Percentiles rank a stretch among this genome's conserved stretches.
Evolutionary conservation across 2,888 invertebrate species (phyloP).

Genomic region (Rhodophaea formosa): DNA sequence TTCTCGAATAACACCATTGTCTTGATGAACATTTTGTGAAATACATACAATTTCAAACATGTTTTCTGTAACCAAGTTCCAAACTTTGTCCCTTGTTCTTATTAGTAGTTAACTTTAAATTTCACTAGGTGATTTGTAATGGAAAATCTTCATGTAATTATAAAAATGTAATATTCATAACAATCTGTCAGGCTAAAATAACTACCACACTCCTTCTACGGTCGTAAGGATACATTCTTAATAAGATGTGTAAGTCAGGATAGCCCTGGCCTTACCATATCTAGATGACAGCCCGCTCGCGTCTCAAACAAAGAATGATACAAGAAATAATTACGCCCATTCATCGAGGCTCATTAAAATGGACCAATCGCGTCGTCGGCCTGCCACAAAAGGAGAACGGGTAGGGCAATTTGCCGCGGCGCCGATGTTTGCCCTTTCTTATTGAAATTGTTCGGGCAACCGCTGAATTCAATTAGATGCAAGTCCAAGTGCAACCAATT

Average conservation of each 20-base stretch:
- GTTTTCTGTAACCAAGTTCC: too few relatives aligned
- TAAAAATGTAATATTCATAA: too few relatives aligned
- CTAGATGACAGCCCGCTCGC: conserved; percentile 57
- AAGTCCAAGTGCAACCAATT: conserved; percentile 44
- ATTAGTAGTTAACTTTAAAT: too few relatives aligned
- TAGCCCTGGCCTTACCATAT: conserved; percentile 21
- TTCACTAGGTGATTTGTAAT: too few relatives aligned
- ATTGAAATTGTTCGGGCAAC: conserved; percentile 67
- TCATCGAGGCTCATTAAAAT: conserved; percentile 76
- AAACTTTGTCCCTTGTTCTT: too few relatives aligned
- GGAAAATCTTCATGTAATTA: too few relatives aligned
- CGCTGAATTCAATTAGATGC: conserved; percentile 66
- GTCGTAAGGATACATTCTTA: not conserved
- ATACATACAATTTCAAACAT: too few relatives aligned
- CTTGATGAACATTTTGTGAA: too few relatives aligned
- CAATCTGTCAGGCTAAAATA: conserved; percentile 4
- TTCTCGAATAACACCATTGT: too few relatives aligned
- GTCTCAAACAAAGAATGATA: conserved; percentile 69
- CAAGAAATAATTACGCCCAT: conserved; percentile 79
- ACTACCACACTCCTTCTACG: not conserved
- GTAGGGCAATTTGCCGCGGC: conserved; percentile 70
- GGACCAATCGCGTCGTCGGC: conserved; percentile 61
- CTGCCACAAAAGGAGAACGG: conserved; percentile 60
- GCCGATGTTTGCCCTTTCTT: conserved; percentile 67
- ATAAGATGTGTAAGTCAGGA: conserved; percentile 7